Conservation (phyloP, 2,113 vertebrate species). For the Amazona vittata region DNA sequence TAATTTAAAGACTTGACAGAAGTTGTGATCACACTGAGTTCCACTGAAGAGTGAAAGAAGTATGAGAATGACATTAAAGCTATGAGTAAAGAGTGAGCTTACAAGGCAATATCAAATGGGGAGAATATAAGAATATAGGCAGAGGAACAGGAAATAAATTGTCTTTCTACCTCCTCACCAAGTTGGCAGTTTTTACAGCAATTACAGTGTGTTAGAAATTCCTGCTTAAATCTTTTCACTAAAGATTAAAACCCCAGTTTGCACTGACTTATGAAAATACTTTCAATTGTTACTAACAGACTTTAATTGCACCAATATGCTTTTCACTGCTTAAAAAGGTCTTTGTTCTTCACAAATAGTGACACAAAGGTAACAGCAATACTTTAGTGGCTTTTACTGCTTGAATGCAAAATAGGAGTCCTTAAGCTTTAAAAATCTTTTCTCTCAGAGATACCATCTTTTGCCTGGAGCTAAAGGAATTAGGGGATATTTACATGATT, state of each 20-base stretch:
- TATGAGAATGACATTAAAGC: slow-evolving; percentile 21
- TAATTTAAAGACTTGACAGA: slow-evolving; percentile 10
- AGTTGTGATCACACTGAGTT: not conserved
- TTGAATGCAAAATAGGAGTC: slow-evolving; percentile 57
- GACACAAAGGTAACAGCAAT: slow-evolving; percentile 51
- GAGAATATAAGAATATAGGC: not conserved
- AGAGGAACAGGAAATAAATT: slow-evolving; percentile 37
- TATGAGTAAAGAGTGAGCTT: not conserved
- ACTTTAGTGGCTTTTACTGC: slow-evolving; percentile 51
- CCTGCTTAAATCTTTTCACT: slow-evolving; percentile 48
- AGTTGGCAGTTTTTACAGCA: slow-evolving; percentile 12
- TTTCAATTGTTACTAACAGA: slow-evolving; percentile 45
- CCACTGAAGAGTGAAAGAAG: not conserved
- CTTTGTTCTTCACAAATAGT: slow-evolving; percentile 62
- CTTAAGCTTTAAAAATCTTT: slow-evolving; percentile 69
- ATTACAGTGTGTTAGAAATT: slow-evolving; percentile 35
- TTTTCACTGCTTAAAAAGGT: slow-evolving; percentile 55
- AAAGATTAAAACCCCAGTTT: slow-evolving; percentile 56
- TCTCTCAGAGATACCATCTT: slow-evolving; percentile 66
- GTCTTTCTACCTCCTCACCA: not conserved
- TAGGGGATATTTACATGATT: slow-evolving; percentile 65
- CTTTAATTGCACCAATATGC: slow-evolving; percentile 62
- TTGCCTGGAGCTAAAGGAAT: slow-evolving; percentile 69
- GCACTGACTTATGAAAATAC: slow-evolving; percentile 59
- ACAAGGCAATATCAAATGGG: not conserved